phyloP scores from a whole-genome alignment of 2,888 invertebrate genomes.

The Hydrotaea cyrtoneurina region DNA sequence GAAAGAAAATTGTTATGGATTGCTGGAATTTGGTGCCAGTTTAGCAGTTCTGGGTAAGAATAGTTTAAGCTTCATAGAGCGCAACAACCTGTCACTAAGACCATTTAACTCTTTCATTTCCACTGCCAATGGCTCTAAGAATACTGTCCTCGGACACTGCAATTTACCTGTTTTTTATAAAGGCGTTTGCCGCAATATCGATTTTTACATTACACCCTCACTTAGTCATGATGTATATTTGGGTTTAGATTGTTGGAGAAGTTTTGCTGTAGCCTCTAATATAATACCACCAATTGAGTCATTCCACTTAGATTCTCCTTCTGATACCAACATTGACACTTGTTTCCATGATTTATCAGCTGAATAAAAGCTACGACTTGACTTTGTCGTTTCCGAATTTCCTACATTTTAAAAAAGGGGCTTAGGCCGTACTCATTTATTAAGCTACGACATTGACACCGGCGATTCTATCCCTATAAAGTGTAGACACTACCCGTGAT shows the following conservation, averaged over 20 bases:
- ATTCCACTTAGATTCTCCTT: not conserved
- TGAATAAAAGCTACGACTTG: not conserved
- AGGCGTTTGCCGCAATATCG: not conserved
- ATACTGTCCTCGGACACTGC: slow-evolving; percentile 13
- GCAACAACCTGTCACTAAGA: not conserved
- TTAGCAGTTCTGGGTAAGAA: slow-evolving; percentile 37
- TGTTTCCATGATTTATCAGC: not conserved
- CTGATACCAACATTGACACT: not conserved
- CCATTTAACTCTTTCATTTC: not conserved
- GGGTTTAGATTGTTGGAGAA: slow-evolving; percentile 7
- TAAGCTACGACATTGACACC: slow-evolving; percentile 28
- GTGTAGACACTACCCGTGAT: slow-evolving; percentile 36
- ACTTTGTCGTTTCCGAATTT: slow-evolving; percentile 2
- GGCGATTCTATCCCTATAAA: slow-evolving; percentile 42
- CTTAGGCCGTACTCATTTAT: slow-evolving; percentile 16
- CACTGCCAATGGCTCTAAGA: slow-evolving; percentile 32
- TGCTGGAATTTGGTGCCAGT: slow-evolving; percentile 23
- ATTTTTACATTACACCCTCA: slow-evolving; percentile 16
- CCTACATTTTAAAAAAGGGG: slow-evolving; percentile 19
- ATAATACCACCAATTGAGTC: not conserved
- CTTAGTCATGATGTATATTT: not conserved
- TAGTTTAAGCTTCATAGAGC: not conserved
- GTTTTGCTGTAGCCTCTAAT: slow-evolving; percentile 7
- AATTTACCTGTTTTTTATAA: not conserved
- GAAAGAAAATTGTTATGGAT: not conserved